These are phyloP conservation scores for Agapetus fuscipes DNA, from an alignment of 2,888 invertebrate species.

Conservation along the genomic window DNA sequence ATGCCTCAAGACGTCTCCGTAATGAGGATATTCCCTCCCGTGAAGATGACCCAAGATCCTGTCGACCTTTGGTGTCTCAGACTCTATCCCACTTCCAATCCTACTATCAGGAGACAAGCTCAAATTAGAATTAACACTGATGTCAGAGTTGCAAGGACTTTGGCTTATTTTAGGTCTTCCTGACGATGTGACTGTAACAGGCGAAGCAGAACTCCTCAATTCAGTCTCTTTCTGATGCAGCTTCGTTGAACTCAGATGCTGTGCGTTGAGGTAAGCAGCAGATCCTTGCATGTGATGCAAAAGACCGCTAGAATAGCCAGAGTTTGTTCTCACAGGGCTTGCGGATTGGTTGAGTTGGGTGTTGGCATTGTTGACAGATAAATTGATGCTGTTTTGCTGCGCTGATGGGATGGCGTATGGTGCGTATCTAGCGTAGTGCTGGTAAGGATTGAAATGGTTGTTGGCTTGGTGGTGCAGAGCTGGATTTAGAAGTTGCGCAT, in stretches of 20 bases:
- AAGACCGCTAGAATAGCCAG: not conserved
- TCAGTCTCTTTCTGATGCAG: slow-evolving; percentile 10
- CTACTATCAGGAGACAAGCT: slow-evolving; percentile 23
- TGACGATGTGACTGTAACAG: slow-evolving; percentile 24
- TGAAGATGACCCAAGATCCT: slow-evolving; percentile 23
- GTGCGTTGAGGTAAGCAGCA: too few species aligned
- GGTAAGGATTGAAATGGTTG: slow-evolving; percentile 48
- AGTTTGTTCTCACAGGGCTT: slow-evolving; percentile 24
- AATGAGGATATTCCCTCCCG: slow-evolving; percentile 28
- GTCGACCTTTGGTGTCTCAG: slow-evolving; percentile 19
- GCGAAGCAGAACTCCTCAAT: slow-evolving; percentile 22
- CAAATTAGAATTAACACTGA: slow-evolving; percentile 25
- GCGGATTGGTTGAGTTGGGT: slow-evolving; percentile 27
- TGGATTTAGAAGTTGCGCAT: slow-evolving; percentile 46
- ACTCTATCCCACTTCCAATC: slow-evolving; percentile 10
- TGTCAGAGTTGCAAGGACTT: slow-evolving; percentile 23
- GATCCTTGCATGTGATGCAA: not conserved
- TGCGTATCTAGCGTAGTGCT: slow-evolving; percentile 41
- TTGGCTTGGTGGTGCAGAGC: slow-evolving; percentile 36
- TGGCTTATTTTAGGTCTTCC: slow-evolving; percentile 24
- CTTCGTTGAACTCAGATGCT: slow-evolving; percentile 7
- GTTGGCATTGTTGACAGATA: slow-evolving; percentile 25
- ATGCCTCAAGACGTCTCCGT: slow-evolving; percentile 30
- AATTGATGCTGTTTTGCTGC: slow-evolving; percentile 24
- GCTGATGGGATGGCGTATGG: slow-evolving; percentile 41